phyloP scores from a whole-genome alignment of 2,888 invertebrate genomes.

The Pristionchus exspectatus region DNA sequence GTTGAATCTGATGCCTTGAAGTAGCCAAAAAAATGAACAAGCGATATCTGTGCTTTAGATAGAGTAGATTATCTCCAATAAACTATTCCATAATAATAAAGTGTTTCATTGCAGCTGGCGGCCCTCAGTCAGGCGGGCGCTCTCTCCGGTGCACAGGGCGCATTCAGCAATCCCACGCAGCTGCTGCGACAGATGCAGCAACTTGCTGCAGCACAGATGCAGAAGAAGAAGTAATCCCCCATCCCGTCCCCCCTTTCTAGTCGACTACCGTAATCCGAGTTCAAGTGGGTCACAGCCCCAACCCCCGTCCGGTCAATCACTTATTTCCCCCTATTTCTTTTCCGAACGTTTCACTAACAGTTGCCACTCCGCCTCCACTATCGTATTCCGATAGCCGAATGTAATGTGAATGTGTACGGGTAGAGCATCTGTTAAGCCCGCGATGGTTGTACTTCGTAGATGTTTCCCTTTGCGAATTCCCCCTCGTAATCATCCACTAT shows the following conservation, averaged over 20 bases:
- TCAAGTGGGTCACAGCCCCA: constrained; percentile 19
- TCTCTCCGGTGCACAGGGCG: background rate
- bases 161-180: background rate
- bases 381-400: background rate
- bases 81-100: background rate
- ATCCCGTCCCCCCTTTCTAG: background rate
- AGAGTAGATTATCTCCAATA: background rate
- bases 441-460: constrained; percentile 1
- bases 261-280: constrained; percentile 26
- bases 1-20: background rate
- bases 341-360: background rate
- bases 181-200: constrained; percentile 50
- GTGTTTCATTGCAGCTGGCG: constrained; percentile 10
- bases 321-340: background rate
- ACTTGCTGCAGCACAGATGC: background rate
- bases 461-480: background rate
- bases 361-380: too few species aligned
- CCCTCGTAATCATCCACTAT: background rate
- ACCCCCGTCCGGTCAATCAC: constrained; percentile 9
- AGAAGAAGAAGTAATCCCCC: constrained; percentile 37
- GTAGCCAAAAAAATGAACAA: too few species aligned
- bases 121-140: background rate
- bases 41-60: too few species aligned
- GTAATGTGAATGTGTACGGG: background rate
- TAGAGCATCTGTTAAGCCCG: constrained; percentile 1